These are phyloP conservation scores for Brenthis ino DNA, from an alignment of 2,888 invertebrate species.

Conservation along the genomic window DNA sequence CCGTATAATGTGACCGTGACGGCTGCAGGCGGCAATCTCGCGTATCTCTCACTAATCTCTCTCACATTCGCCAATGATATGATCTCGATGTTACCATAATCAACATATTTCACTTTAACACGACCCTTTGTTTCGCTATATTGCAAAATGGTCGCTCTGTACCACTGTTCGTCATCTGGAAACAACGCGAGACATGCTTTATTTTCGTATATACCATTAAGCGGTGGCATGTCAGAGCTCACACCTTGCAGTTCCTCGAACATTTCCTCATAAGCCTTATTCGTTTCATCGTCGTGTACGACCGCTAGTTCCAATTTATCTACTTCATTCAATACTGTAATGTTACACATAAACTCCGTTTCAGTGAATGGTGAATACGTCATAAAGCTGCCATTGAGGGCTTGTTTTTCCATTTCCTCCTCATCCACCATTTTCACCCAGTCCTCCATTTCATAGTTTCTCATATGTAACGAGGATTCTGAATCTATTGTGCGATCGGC, in stretches of 20 bases:
- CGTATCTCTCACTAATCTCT: slow-evolving; percentile 75
- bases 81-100: slow-evolving; percentile 86
- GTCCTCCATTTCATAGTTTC: slow-evolving; percentile 51
- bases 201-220: slow-evolving; percentile 72
- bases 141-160: slow-evolving; percentile 85
- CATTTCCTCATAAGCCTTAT: slow-evolving; percentile 71
- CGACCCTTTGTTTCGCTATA: slow-evolving; percentile 63
- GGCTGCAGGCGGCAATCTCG: slow-evolving; percentile 76
- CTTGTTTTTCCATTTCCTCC: slow-evolving; percentile 49
- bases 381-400: slow-evolving; percentile 43
- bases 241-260: slow-evolving; percentile 73
- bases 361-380: slow-evolving; percentile 50
- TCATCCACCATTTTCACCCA: slow-evolving; percentile 64
- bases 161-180: slow-evolving; percentile 85
- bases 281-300: slow-evolving; percentile 64
- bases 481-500: slow-evolving; percentile 42
- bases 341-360: slow-evolving; percentile 59
- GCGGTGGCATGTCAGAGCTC: slow-evolving; percentile 63
- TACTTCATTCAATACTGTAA: slow-evolving; percentile 58
- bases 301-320: slow-evolving; percentile 61
- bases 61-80: slow-evolving; percentile 71
- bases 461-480: slow-evolving; percentile 49
- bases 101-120: slow-evolving; percentile 86
- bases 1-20: slow-evolving; percentile 75
- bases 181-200: slow-evolving; percentile 85